Base-by-base conservation (phyloP, 2,113 vertebrate species). In the Bos taurus region DNA sequence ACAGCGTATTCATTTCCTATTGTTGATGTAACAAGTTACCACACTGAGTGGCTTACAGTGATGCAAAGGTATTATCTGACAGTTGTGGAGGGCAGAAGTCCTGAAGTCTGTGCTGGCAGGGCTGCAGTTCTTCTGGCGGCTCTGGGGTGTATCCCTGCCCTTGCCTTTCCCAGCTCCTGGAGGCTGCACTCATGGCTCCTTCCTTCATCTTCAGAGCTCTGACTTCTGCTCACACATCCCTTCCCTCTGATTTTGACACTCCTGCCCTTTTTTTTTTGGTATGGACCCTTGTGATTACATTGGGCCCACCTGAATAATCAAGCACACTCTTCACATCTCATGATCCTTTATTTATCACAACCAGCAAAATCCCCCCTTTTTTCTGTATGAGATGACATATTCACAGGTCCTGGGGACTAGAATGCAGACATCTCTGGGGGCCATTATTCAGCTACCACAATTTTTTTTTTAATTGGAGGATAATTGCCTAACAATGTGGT, bases 81-180 rank as follows among this genome's bases (percentile, higher is more conserved):
- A 46, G 8, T 50, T 89, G 46, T 28, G n/a, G 52, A 86, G 40
- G 36, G 43, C 52, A 87, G n/a, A 90, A 67, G 28, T 82, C 23
- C 21, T n/a, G 36, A 95, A 26, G 33, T 28, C 5, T 12, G 9
- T 26, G 12, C 9, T 62, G 17, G 21, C 14, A 17, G 78, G 17
- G 25, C 15, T 85, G 40, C 5, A 2, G 28, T 43, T 54, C 36
- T 60, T 16, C 50, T 57, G 33, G 28, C 67, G 26, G 11, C 16
- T 57, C 6, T 74, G 11, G 1, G 1, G 13, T 2, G 28, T 33
- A 40, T 78, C 11, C 13, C 5, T 10, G 0, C 25, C 57, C 33
- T 80, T 74, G 19, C 13, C 21, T 56, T 56, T 83, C 48, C 36
- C 12, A 50, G 26, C 57, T n/a, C 81, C n/a, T 80, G n/a, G 13